Evolutionary conservation across 2,888 invertebrate species (phyloP).

Genomic region (Drosophila subquinaria): DNA sequence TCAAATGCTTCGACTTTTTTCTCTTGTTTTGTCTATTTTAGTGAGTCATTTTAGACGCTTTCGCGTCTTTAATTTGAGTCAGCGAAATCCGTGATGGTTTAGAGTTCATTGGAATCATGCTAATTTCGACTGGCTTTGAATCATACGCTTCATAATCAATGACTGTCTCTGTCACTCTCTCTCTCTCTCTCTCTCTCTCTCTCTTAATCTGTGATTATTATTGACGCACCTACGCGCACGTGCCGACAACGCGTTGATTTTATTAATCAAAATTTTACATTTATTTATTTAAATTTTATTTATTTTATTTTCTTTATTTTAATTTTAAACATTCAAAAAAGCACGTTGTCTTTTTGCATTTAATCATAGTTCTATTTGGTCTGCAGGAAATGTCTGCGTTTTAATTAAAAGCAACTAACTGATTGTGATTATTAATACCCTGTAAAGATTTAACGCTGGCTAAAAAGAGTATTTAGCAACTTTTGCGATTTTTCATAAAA

Average conservation of each 20-base stretch:
- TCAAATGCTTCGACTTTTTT: constrained; percentile 43
- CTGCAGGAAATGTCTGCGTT: constrained; percentile 66
- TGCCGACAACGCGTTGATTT: constrained; percentile 32
- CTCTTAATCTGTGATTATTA: constrained; percentile 1
- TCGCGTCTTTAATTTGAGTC: constrained; percentile 59
- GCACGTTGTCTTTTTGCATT: constrained; percentile 37
- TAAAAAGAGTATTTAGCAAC: not conserved
- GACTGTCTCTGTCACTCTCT: not conserved
- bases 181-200: not conserved
- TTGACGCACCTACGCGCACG: constrained; percentile 53
- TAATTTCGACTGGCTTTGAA: constrained; percentile 52
- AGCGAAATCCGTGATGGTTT: constrained; percentile 51
- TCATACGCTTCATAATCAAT: constrained; percentile 22
- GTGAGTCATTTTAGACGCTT: constrained; percentile 59
- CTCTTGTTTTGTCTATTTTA: constrained; percentile 33
- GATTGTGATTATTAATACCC: not conserved
- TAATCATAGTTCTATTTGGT: constrained; percentile 29
- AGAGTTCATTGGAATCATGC: constrained; percentile 67
- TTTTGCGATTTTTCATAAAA: not conserved
- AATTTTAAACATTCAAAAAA: constrained; percentile 1
- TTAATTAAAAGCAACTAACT: constrained; percentile 46
- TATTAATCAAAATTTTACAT: constrained; percentile 23
- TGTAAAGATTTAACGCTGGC: not conserved
- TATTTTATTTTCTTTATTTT: too few species aligned
- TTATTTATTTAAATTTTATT: not conserved